A percentile compares a stretch with the other conserved stretches of the same genome.
Conservation (phyloP, 2,797 vertebrate species). For the Phrynocephalus guinanensis region DNA sequence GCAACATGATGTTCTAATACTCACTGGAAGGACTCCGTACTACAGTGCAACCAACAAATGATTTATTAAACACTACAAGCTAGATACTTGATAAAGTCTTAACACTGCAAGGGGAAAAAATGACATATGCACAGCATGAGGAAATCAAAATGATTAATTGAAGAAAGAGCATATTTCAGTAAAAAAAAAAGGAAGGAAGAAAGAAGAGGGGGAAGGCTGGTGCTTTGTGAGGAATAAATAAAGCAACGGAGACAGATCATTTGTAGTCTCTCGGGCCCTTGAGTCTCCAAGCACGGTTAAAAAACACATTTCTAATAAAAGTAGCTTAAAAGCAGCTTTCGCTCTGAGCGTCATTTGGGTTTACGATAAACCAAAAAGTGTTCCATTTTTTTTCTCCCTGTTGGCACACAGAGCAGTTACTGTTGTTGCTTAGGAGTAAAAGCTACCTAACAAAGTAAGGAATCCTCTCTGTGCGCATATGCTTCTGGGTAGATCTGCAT, state of each 20-base stretch:
- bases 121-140: slow-evolving; percentile 37
- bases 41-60: slow-evolving; percentile 32
- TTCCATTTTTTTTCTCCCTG: background rate
- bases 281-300: slow-evolving; percentile 31
- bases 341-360: background rate
- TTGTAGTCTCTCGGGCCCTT: slow-evolving; percentile 29
- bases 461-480: background rate
- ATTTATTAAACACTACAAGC: slow-evolving; percentile 62
- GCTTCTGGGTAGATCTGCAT: background rate
- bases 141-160: slow-evolving; percentile 49
- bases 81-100: slow-evolving; percentile 63
- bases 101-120: slow-evolving; percentile 39
- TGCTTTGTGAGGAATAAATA: slow-evolving; percentile 50
- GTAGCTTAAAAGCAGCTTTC: slow-evolving; percentile 54
- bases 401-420: background rate
- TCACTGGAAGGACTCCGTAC: slow-evolving; percentile 37
- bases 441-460: fast-evolving
- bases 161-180: slow-evolving; percentile 34
- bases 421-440: slow-evolving; percentile 49
- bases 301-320: slow-evolving; percentile 60
- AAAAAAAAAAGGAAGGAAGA: slow-evolving; percentile 25
- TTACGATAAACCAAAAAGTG: slow-evolving; percentile 19
- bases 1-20: slow-evolving; percentile 5
- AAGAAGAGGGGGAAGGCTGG: background rate
- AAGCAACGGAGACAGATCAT: slow-evolving; percentile 32